Evolutionary conservation across 2,113 vertebrate genomes (phyloP), one percentile per base, ranked within the genome.

Genomic region (Amblyopsis rosae): DNA sequence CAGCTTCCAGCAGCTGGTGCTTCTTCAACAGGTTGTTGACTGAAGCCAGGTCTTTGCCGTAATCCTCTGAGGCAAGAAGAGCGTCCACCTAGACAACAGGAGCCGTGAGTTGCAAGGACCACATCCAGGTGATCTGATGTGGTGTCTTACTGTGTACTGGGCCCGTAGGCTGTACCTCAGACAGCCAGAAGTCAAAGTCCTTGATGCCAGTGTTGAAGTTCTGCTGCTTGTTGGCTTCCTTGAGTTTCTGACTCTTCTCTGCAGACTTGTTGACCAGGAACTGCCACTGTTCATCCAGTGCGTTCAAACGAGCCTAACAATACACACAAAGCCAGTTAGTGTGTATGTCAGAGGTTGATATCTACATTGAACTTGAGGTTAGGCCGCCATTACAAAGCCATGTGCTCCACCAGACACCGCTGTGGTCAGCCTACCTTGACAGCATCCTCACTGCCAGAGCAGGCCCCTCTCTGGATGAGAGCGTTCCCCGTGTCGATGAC

Each of bases 101-200:
- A 69, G 26, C 59, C 3, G 0, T 17, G 45, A 13, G 35, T 45
- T 48, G 59, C 56, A 63, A 50, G 10, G 54, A 59, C 4, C n/a
- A 26, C 19, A 7, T 12, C 55, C 55, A 64, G 32, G 32, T 12
- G 3, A 4, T 26, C 11, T 51, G 11, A 10, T 35, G 12, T 12
- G 8, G 17, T 46, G 15, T 55, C 3, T 55, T 55, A 55, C 0
- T 48, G 10, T 1, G 8, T 2, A 3, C 13, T 26, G 16, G 16
- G 12, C n/a, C 54, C 8, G 12, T 7, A 12, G 12, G 0, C 15
- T 2, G 16, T 9, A 99, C 98, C 96, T 99, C 98, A 3, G 97
- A 97, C 12, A 99, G 94, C 98, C 98, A 99, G 89, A 99, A 99
- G 86, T 99, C 97, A n/a, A 99, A 99, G 93, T 99, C 98, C 70